Base-by-base conservation (phyloP, 1,140 invertebrate species). In the Bradynema listronoti region DNA sequence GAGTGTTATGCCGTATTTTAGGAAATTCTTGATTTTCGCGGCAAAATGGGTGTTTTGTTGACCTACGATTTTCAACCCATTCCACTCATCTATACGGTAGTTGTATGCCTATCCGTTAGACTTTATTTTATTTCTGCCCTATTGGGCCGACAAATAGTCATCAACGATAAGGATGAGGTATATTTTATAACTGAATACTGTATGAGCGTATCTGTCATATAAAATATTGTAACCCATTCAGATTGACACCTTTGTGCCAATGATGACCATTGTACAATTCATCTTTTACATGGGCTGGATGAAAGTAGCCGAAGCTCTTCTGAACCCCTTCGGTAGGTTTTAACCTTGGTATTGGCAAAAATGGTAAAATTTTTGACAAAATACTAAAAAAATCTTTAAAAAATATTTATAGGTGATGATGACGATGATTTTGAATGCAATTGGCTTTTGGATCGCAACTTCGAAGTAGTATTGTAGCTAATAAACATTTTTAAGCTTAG, bases 281-380 rank as follows among this genome's bases (percentile, higher is more conserved):
- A 34, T 77, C 30, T 56, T 74, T 46, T 77, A 66, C 42, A 68
- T 77, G 50, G 74, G 74, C 9, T 76, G 74, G 74, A 68, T 77
- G 67, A 78, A 78, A 57, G 76, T 76, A 4, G 74, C 75, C 9
- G 76, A 78, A 57, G 70, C 72, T 2, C 42, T 76, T 24, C 55
- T 76, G 9, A 76, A 76, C 53, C 74, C 74, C 1, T 53, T 78
- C n/a, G 74, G 74, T 27, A 74, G 74, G 78, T 50, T 56, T 72
- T 36, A 72, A 72, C n/a, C n/a, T n/a, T n/a, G n/a, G n/a, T n/a
- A n/a, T n/a, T n/a, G n/a, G n/a, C n/a, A n/a, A n/a, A n/a, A n/a
- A n/a, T n/a, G n/a, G n/a, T n/a, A n/a, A n/a, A n/a, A n/a, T n/a
- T n/a, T n/a, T n/a, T n/a, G n/a, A n/a, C n/a, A n/a, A n/a, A n/a